phyloP scores from a whole-genome alignment of 1,140 invertebrate species.

The Drosophila melanogaster region DNA sequence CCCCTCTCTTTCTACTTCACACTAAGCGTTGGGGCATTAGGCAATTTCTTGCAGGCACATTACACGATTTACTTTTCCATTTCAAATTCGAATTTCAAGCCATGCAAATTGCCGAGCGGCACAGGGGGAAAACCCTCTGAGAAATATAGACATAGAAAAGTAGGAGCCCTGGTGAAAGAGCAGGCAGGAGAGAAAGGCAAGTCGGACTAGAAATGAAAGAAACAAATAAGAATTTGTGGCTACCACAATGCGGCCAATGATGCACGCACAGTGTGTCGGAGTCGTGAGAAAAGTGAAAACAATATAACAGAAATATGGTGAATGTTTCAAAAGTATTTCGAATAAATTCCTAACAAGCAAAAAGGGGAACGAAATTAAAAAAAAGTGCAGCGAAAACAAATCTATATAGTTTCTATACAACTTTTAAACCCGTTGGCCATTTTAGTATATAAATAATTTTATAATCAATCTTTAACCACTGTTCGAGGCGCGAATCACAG shows the following conservation, averaged over 20 bases:
- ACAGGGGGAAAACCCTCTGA: slow-evolving; percentile 26
- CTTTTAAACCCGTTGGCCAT: no score
- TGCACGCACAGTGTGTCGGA: slow-evolving; percentile 39
- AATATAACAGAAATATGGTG: neutral
- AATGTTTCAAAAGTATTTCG: no score
- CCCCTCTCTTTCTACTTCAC: slow-evolving; percentile 9
- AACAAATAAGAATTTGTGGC: slow-evolving; percentile 67
- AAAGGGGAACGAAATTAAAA: neutral
- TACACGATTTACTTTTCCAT: slow-evolving; percentile 81
- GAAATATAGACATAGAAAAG: slow-evolving; percentile 17
- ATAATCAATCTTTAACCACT: neutral
- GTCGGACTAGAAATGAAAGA: slow-evolving; percentile 34
- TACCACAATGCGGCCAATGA: slow-evolving; percentile 74
- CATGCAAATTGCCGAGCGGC: slow-evolving; percentile 75
- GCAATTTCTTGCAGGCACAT: slow-evolving; percentile 80
- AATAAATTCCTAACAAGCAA: no score
- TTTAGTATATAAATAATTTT: no score
- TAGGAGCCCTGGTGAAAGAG: slow-evolving; percentile 6
- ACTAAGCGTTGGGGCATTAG: slow-evolving; percentile 59
- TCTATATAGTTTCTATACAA: neutral
- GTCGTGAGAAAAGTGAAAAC: neutral
- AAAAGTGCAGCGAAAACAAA: neutral
- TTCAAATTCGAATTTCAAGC: slow-evolving; percentile 76
- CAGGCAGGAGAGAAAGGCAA: slow-evolving; percentile 6
- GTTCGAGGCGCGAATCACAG: neutral